Evolutionary conservation across 2,888 invertebrate species (phyloP), one percentile per base, ranked within the genome.

Genomic region (Rhyacophila evoluta): DNA sequence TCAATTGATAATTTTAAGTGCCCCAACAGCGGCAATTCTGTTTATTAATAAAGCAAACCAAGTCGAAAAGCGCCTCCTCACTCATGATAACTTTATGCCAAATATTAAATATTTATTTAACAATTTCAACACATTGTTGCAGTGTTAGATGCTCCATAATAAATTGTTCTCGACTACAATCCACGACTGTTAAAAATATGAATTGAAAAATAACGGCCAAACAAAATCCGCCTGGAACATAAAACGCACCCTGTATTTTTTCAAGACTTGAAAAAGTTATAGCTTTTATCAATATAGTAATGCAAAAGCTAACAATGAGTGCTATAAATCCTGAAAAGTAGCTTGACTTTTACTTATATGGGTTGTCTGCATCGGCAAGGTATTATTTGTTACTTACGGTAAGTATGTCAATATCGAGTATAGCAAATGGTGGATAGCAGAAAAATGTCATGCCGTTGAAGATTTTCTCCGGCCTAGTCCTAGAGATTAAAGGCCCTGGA

Each of bases 361-460:
- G 2, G 37, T 11, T 37, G 8, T 1, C 2, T 1, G 1, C 8
- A 11, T 6, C 8, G 37, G 8, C 2, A 8, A 10, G 36, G 36
- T n/a, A 8, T 19, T 39, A 38, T 6, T 4, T 19, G 39, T 12
- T 69, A 75, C 82, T 81, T 77, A 89, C 89, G 86, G 87, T 86
- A 10, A 89, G 83, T 0, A 85, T 86, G 4, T 85, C 84, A 0
- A 85, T 82, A 78, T 87, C 86, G 0, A 90, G 84, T 3, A 88
- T 84, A 41, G 85, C 85, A 81, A 91, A 90, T 0, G 91, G 91
- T 36, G 88, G 87, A 83, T 89, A 87, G 79, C 89, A 89, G 85
- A 86, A 89, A 83, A 92, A 91, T 12, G 86, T 88, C 82, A 89
- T 89, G 6, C 89, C 90, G 75, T 86, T 83, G 79, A 92, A 89